These are phyloP conservation scores for Zelostemma sp. DNA, from an alignment of 1,140 invertebrate species.

Conservation along the genomic window DNA sequence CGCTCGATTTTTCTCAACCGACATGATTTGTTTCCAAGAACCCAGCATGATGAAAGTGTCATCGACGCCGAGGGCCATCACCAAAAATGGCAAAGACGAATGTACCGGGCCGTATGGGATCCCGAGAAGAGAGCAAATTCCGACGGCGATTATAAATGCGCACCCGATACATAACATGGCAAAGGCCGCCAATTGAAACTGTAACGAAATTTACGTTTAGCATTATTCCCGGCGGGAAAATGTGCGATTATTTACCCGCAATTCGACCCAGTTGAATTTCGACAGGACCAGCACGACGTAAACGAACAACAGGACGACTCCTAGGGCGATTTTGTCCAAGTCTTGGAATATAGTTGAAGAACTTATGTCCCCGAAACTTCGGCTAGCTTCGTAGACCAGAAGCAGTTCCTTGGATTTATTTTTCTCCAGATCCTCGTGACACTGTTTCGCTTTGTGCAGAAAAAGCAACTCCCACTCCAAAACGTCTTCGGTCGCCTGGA, in stretches of 20 bases:
- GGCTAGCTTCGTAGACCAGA: constrained; percentile 75
- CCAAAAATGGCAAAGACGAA: constrained; percentile 83
- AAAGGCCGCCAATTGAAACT: constrained; percentile 66
- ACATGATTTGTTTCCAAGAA: constrained; percentile 75
- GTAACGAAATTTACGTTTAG: constrained; percentile 11
- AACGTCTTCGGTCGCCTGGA: constrained; percentile 73
- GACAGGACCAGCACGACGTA: constrained; percentile 82
- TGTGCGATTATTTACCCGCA: constrained; percentile 69
- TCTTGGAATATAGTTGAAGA: constrained; percentile 79
- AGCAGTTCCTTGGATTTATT: constrained; percentile 48
- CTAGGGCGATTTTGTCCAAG: constrained; percentile 77
- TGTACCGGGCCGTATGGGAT: constrained; percentile 86
- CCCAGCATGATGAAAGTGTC: constrained; percentile 88
- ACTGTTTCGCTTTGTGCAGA: constrained; percentile 69
- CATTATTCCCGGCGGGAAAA: constrained; percentile 5
- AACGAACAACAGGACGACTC: constrained; percentile 79
- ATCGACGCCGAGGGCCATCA: constrained; percentile 85
- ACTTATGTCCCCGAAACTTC: constrained; percentile 82
- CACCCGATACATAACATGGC: constrained; percentile 82
- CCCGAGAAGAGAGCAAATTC: constrained; percentile 80
- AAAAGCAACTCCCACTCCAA: constrained; percentile 78
- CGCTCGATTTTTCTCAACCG: constrained; percentile 64
- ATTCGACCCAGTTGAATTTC: constrained; percentile 82
- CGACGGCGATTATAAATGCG: constrained; percentile 80
- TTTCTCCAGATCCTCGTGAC: constrained; percentile 42